Conservation (phyloP, 2,797 vertebrate genomes). For the Mallotus villosus region DNA sequence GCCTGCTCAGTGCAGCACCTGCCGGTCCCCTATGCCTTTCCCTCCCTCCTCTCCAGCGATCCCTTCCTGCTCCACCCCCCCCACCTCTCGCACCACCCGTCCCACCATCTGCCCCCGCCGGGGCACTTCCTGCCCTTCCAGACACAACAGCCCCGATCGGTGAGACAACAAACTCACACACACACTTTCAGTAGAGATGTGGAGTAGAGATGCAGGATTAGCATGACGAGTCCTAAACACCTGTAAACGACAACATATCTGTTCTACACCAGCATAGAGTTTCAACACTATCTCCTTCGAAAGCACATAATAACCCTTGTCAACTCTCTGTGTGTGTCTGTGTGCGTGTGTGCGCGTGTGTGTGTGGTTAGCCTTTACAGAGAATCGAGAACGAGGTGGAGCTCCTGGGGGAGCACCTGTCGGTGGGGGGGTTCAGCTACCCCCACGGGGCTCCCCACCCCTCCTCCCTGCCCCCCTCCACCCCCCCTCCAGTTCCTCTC, state of each 20-base stretch:
- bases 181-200: not conserved
- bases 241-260: no score
- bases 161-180: slow-evolving; percentile 55
- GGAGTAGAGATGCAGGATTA: no score
- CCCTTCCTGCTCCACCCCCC: slow-evolving; percentile 91
- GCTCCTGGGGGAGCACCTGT: slow-evolving; percentile 91
- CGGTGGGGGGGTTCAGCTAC: slow-evolving; percentile 90
- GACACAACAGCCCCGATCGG: slow-evolving; percentile 93
- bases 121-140: slow-evolving; percentile 96
- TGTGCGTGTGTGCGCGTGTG: not conserved
- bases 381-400: slow-evolving; percentile 98
- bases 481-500: slow-evolving; percentile 92
- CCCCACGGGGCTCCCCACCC: slow-evolving; percentile 82
- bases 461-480: slow-evolving; percentile 83
- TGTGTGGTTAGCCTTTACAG: slow-evolving; percentile 83
- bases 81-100: slow-evolving; percentile 89
- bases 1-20: slow-evolving; percentile 96
- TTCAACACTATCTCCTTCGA: not conserved
- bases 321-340: not conserved
- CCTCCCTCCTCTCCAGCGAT: slow-evolving; percentile 91
- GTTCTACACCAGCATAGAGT: not conserved
- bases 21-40: slow-evolving; percentile 92
- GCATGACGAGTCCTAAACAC: no score
- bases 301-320: not conserved
- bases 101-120: slow-evolving; percentile 89